These are phyloP conservation scores for Saccopteryx leptura DNA, from an alignment of 2,113 vertebrate species.

Conservation along the genomic window DNA sequence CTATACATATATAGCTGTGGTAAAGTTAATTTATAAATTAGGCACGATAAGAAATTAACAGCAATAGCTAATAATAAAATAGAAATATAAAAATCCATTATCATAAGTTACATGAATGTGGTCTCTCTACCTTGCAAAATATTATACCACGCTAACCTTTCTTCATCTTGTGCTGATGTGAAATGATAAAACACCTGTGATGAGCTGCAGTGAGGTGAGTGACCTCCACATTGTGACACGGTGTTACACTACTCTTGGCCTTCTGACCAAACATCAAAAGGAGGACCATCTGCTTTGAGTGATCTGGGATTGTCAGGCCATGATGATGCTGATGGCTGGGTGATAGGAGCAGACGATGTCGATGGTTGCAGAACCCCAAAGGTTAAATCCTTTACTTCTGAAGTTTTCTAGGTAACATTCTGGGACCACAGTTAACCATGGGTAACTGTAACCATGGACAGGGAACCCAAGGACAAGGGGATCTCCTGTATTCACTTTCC, in stretches of 20 bases:
- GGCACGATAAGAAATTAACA: not conserved
- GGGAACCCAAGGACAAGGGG: not conserved
- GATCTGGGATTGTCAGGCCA: too few relatives aligned
- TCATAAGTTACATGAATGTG: not conserved
- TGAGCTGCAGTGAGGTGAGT: too few relatives aligned
- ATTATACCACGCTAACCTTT: not conserved
- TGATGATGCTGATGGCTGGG: not conserved
- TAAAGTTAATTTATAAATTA: not conserved
- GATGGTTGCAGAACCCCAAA: not conserved
- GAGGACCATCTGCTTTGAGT: not conserved
- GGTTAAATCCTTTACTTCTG: not conserved
- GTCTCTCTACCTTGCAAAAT: not conserved
- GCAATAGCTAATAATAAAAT: not conserved
- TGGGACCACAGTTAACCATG: not conserved
- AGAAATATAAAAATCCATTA: not conserved
- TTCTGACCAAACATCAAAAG: not conserved
- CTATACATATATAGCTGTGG: not conserved
- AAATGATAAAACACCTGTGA: not conserved
- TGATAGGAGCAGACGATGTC: not conserved
- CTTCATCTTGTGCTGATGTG: not conserved
- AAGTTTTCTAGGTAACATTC: too few relatives aligned
- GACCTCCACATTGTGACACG: not conserved
- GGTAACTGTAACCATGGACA: too few relatives aligned
- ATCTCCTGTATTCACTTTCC: not conserved
- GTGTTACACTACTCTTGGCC: not conserved